These are phyloP conservation scores for Cepaea nemoralis DNA, from an alignment of 1,140 invertebrate species.

Conservation along the genomic window DNA sequence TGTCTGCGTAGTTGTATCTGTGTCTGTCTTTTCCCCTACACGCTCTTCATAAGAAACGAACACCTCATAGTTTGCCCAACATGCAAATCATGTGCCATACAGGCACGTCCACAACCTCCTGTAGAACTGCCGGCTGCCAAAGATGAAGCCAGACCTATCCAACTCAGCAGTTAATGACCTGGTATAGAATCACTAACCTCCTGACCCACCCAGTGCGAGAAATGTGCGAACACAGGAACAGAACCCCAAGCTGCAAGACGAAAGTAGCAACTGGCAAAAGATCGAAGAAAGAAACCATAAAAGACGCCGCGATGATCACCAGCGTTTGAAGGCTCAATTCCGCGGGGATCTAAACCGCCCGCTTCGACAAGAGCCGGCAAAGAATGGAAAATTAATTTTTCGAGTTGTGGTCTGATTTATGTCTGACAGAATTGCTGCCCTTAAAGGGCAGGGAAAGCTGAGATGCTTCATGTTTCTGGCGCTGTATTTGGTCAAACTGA, in stretches of 20 bases:
- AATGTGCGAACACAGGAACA: neutral
- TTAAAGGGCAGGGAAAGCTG: neutral
- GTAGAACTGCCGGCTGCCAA: too few species aligned
- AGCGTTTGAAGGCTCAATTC: conserved; percentile 26
- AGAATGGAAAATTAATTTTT: conserved; percentile 42
- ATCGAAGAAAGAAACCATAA: conserved; percentile 24
- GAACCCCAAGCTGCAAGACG: neutral
- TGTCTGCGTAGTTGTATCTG: too few species aligned
- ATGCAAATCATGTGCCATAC: too few species aligned
- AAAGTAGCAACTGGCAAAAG: neutral
- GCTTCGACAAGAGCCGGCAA: conserved; percentile 34
- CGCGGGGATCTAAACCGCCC: conserved; percentile 17
- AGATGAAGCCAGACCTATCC: neutral
- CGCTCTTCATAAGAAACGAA: too few species aligned
- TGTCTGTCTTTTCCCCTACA: too few species aligned
- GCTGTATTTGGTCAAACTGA: too few species aligned
- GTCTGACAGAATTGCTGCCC: neutral
- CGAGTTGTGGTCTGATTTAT: conserved; percentile 38
- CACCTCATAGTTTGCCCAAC: too few species aligned
- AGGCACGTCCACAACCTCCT: too few species aligned
- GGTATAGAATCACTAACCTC: neutral
- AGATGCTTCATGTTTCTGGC: neutral
- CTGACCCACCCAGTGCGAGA: neutral
- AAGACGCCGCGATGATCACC: conserved; percentile 28
- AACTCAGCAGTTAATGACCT: neutral